Conservation (phyloP, 2,888 invertebrate genomes). For the Lampropteryx suffumata region DNA sequence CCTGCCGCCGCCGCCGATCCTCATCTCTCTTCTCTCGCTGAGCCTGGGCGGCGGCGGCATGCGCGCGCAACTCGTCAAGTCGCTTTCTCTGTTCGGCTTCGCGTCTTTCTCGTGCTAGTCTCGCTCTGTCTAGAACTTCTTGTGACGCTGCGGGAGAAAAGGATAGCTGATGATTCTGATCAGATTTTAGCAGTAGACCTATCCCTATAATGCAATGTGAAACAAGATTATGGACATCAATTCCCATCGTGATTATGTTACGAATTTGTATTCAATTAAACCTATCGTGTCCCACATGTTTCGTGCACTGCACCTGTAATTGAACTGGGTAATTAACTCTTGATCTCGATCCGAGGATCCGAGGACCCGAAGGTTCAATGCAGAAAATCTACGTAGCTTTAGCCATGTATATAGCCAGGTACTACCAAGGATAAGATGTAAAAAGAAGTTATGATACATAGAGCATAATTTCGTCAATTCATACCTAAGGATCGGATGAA, state of each 20-base stretch:
- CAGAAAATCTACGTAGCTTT: no score
- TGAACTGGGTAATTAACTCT: constrained; percentile 10
- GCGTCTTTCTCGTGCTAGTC: constrained; percentile 91
- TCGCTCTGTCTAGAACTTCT: constrained; percentile 85
- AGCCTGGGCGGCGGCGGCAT: constrained; percentile 93
- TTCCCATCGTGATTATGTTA: no score
- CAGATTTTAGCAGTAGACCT: no score
- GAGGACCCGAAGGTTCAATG: neutral
- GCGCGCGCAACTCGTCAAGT: constrained; percentile 94
- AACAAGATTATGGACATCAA: no score
- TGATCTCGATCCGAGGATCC: constrained; percentile 1
- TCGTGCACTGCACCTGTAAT: constrained; percentile 3
- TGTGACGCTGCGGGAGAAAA: constrained; percentile 49
- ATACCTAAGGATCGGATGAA: no score
- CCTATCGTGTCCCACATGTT: neutral
- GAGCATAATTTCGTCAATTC: no score
- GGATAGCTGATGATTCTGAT: neutral
- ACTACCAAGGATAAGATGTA: no score
- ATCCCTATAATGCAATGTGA: no score
- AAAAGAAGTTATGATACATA: no score
- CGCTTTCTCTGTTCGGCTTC: constrained; percentile 94
- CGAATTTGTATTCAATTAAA: neutral
- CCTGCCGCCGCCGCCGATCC: constrained; percentile 90
- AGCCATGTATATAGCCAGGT: no score
- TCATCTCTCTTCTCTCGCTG: constrained; percentile 95